phyloP scores from a whole-genome alignment of 1,140 invertebrate genomes.

The Bombus confusus region DNA sequence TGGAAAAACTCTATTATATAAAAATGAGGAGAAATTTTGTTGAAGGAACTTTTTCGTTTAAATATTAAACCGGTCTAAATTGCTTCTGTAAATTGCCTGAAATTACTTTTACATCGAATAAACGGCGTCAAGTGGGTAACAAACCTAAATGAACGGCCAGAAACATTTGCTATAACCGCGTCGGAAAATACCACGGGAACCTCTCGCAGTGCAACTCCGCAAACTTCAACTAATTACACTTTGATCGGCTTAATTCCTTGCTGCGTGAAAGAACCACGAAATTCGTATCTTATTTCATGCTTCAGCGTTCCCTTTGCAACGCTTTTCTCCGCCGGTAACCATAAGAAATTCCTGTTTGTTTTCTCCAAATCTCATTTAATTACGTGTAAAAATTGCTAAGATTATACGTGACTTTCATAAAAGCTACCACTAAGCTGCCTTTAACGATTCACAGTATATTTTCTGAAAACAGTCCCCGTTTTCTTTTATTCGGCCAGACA shows the following conservation, averaged over 20 bases:
- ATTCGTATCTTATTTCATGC: conserved; percentile 1
- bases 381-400: not conserved
- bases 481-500: not conserved
- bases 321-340: no score
- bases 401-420: not conserved
- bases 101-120: conserved; percentile 2
- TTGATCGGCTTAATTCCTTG: conserved; percentile 38
- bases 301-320: not conserved
- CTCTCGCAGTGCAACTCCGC: not conserved
- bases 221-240: conserved; percentile 44
- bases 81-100: not conserved
- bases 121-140: not conserved
- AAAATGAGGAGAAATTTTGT: not conserved
- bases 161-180: conserved; percentile 1
- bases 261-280: conserved; percentile 31
- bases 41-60: not conserved
- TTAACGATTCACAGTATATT: no score
- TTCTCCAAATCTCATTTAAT: not conserved
- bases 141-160: not conserved
- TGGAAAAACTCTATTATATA: not conserved
- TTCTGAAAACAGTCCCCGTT: not conserved
- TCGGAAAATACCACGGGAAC: not conserved
- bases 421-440: no score
- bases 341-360: not conserved
- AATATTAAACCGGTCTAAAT: not conserved